Conservation (phyloP, 2,113 vertebrate species). For the Connochaetes taurinus region DNA sequence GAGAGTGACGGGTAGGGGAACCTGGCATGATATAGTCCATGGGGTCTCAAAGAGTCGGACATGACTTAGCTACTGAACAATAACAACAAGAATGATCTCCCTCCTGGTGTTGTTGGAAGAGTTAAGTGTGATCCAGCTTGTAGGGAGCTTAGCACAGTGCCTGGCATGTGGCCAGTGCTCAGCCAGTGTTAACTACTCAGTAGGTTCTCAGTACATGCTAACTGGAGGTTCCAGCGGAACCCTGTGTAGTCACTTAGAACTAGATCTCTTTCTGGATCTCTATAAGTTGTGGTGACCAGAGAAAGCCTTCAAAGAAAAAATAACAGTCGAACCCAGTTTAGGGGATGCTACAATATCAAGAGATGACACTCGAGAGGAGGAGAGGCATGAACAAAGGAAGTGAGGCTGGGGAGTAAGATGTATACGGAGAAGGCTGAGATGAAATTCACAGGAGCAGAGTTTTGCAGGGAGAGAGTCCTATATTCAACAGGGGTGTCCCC, state of each 20-base stretch:
- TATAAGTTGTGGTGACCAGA: neutral
- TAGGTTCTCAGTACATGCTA: neutral
- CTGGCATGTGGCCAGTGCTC: neutral
- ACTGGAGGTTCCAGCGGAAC: neutral
- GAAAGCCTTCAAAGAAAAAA: neutral
- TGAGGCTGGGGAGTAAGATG: neutral
- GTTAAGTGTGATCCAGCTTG: too few relatives aligned
- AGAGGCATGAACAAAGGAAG: neutral
- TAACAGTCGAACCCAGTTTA: fast-evolving
- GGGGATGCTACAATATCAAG: neutral
- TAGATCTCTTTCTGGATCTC: too few relatives aligned
- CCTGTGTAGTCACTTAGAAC: neutral
- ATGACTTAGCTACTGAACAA: neutral
- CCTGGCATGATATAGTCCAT: neutral
- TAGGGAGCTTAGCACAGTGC: neutral
- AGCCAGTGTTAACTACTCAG: too few relatives aligned
- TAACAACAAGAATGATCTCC: neutral
- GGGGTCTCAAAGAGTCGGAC: neutral
- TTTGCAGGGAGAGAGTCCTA: neutral
- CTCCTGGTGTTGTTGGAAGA: neutral
- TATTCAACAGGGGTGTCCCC: neutral
- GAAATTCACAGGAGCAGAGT: fast-evolving
- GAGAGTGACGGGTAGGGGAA: neutral
- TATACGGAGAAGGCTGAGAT: fast-evolving
- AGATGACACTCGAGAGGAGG: neutral